Base-by-base conservation (phyloP, 1,140 invertebrate species). In the Trichonephila inaurata region DNA sequence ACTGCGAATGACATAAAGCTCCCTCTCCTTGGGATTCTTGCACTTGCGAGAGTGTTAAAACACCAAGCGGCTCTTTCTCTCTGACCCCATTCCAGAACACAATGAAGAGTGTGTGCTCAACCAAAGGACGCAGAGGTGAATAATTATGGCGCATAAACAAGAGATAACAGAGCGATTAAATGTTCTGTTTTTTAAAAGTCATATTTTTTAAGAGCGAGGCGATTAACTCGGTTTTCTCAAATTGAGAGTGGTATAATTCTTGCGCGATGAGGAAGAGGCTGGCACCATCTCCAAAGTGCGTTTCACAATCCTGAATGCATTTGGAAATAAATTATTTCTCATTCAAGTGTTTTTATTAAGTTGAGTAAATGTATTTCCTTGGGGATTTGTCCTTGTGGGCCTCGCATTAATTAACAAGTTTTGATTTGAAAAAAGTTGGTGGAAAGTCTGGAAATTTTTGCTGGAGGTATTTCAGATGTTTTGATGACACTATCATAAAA, bases 141-240 rank as follows among this genome's bases (percentile, higher is more conserved):
- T 69, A 69, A 69, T 69, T 69, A 69, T 28, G 66, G 66, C n/a
- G 24, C 12, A 69, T 69, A 69, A 69, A 69, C 66, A 69, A 69
- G 66, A 69, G 66, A 69, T 69, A 69, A 28, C 66, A 12, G 51
- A 51, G 1, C 66, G 66, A 4, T 69, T 69, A 69, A 69, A 14
- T 24, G n/a, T 24, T 69, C 21, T 69, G 66, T 28, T 69, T 69
- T 51, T 69, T 69, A 69, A 69, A 69, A 69, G 66, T 12, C 66
- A 69, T 69, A 69, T 28, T 69, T 69, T 69, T 69, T n/a, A 69
- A 69, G 66, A 69, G 66, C 66, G 14, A 28, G 10, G n/a, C 66
- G 66, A 69, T 69, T 69, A n/a, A 69, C n/a, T 24, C 6, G 7
- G 10, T 69, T 69, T 69, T 24, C 21, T 69, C 2, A 7, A n/a